Conservation (phyloP, 1,140 invertebrate genomes). For the Conus ventricosus region DNA sequence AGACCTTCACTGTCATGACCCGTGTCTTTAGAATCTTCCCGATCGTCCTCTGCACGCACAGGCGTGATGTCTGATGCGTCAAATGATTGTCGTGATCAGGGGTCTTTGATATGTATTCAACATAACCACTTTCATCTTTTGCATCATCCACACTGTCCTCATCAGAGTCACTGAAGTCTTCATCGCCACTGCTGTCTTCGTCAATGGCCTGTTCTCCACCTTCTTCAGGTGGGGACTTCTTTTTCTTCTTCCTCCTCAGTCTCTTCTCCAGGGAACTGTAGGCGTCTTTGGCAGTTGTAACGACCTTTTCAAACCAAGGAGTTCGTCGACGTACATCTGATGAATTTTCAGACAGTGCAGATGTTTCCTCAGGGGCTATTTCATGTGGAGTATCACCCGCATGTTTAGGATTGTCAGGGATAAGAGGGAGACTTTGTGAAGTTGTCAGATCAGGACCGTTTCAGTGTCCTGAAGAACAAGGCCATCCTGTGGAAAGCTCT, state of each 20-base stretch:
- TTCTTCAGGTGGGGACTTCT: neutral
- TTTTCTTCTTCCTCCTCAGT: slow-evolving; percentile 12
- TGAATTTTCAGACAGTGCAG: neutral
- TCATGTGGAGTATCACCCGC: neutral
- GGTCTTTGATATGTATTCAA: no score
- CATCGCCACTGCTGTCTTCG: neutral
- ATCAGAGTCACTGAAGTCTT: neutral
- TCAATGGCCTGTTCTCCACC: neutral
- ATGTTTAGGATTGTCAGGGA: neutral
- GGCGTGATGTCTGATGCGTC: neutral
- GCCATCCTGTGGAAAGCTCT: neutral
- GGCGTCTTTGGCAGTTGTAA: neutral
- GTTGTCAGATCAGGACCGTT: neutral
- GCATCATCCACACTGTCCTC: neutral
- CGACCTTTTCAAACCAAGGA: slow-evolving; percentile 12
- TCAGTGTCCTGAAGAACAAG: neutral
- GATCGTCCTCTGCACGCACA: neutral
- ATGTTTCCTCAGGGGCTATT: neutral
- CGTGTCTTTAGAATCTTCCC: no score
- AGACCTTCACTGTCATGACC: no score
- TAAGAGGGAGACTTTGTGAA: neutral
- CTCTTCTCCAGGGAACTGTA: slow-evolving; percentile 18
- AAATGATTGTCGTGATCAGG: neutral
- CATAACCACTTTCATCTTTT: neutral
- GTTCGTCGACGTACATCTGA: neutral